A percentile compares a stretch with the other conserved stretches of the same genome.
These are phyloP conservation scores for Grallaria varia DNA, from an alignment of 2,113 vertebrate species.

Conservation along the genomic window DNA sequence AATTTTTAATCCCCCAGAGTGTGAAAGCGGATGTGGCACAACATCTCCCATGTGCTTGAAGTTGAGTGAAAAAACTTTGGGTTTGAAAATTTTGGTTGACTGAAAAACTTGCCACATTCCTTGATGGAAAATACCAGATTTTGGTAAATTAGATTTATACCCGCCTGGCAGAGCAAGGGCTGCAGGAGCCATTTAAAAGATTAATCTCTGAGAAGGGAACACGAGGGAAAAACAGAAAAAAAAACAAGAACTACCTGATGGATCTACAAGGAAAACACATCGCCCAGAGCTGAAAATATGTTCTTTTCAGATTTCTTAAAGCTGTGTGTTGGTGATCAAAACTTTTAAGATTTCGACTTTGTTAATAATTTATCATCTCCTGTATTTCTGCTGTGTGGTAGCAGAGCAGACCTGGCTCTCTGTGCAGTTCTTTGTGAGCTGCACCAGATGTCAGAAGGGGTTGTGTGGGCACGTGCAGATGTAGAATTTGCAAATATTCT, in stretches of 20 bases:
- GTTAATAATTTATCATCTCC: conserved; percentile 32
- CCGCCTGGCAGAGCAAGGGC: not conserved
- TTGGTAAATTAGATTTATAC: not conserved
- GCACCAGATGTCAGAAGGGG: not conserved
- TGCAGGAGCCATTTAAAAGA: not conserved
- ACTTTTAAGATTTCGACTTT: not conserved
- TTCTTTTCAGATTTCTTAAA: conserved; percentile 15
- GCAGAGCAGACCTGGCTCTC: not conserved
- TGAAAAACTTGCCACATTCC: not conserved
- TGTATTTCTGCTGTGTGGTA: not conserved
- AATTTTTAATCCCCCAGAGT: not conserved
- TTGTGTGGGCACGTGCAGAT: not conserved
- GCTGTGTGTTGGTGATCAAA: not conserved
- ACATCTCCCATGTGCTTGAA: not conserved
- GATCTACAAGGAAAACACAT: conserved; percentile 9
- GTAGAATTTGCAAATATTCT: not conserved
- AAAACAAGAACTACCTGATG: not conserved
- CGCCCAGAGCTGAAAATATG: conserved; percentile 23
- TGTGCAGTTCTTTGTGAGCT: not conserved
- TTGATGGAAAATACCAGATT: not conserved
- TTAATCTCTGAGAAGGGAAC: not conserved
- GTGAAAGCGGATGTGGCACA: not conserved
- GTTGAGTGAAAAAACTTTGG: not conserved
- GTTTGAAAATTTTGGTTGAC: not conserved
- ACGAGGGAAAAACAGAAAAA: not conserved